These are phyloP conservation scores for Empis stercorea DNA, from an alignment of 2,888 invertebrate species.

Conservation along the genomic window DNA sequence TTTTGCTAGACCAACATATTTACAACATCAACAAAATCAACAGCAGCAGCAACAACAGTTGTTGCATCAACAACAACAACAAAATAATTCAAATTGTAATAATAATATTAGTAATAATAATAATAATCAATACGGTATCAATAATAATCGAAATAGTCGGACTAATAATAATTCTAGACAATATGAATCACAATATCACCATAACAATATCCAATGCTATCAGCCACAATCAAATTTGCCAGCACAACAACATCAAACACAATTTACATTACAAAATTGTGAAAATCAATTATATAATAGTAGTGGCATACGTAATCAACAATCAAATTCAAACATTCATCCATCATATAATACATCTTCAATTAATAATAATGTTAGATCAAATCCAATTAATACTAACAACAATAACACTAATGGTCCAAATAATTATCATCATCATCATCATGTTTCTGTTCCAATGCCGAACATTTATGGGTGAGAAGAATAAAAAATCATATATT, in stretches of 20 bases:
- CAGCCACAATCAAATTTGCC: constrained; percentile 9
- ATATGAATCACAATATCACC: constrained; percentile 15
- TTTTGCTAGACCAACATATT: constrained; percentile 18
- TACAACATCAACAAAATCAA: constrained; percentile 5
- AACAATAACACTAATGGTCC: no score
- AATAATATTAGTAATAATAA: constrained; percentile 8
- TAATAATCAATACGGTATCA: constrained; percentile 11
- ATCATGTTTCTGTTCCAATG: constrained; percentile 19
- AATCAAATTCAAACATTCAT: not conserved
- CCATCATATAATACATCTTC: no score
- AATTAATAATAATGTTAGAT: not conserved
- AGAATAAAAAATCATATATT: not conserved
- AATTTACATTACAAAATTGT: no score
- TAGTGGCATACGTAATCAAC: no score
- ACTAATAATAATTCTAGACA: constrained; percentile 15
- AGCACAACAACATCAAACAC: constrained; percentile 15
- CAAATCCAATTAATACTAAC: not conserved
- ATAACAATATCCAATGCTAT: not conserved
- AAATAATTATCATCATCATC: constrained; percentile 11
- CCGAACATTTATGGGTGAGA: constrained; percentile 21
- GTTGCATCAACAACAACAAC: constrained; percentile 11
- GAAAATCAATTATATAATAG: no score
- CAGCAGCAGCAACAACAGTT: not conserved
- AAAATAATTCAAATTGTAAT: constrained; percentile 14
- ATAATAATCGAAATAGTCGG: constrained; percentile 10